These are phyloP conservation scores for Ptychochromis oligacanthus DNA, from an alignment of 2,113 vertebrate genomes.

Conservation along the genomic window DNA sequence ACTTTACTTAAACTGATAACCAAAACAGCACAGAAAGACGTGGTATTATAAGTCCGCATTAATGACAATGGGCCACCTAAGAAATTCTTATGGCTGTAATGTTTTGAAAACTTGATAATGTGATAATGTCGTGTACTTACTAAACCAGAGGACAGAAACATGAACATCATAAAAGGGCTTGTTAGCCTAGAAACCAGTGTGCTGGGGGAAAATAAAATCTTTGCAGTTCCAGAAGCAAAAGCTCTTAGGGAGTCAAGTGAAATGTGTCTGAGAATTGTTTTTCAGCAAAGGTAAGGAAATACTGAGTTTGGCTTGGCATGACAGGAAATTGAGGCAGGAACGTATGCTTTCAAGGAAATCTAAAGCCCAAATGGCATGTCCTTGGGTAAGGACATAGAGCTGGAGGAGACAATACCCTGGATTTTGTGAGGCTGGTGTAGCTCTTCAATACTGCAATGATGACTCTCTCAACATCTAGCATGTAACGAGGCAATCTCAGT, in stretches of 20 bases:
- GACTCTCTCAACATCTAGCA: background rate
- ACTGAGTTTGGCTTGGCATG: background rate
- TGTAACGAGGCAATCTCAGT: background rate
- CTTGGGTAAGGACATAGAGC: background rate
- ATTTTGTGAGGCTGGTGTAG: background rate
- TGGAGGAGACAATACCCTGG: background rate
- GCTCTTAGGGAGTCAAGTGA: background rate
- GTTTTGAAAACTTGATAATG: background rate
- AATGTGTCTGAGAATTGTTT: background rate
- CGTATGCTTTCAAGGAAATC: background rate
- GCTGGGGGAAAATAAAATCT: background rate
- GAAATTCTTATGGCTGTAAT: background rate
- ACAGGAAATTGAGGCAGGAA: background rate
- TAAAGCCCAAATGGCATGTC: background rate
- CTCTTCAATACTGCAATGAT: background rate
- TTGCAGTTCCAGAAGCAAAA: background rate
- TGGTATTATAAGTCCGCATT: background rate
- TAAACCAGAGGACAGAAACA: background rate
- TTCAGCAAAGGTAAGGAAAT: conserved; percentile 6
- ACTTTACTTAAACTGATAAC: no score
- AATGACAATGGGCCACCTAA: background rate
- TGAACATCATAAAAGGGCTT: background rate
- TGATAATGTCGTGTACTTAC: background rate
- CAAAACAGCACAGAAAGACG: no score
- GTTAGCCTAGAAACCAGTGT: background rate